phyloP scores from a whole-genome alignment of 2,888 invertebrate species.

The Dorcus parallelipipedus region DNA sequence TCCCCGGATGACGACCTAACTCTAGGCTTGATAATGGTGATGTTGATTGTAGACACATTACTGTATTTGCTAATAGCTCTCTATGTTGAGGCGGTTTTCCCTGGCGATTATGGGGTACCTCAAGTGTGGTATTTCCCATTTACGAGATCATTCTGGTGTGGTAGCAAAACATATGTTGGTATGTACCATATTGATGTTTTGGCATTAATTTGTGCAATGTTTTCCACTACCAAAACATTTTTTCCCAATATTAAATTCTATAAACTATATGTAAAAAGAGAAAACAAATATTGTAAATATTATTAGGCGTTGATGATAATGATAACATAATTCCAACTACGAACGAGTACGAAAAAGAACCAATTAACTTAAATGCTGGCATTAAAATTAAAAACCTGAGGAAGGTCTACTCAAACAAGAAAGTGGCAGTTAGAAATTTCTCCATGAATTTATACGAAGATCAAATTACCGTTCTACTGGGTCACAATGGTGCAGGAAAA shows the following conservation, averaged over 20 bases:
- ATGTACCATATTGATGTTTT: constrained; percentile 25
- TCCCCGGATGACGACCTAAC: constrained; percentile 66
- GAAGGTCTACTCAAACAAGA: constrained; percentile 59
- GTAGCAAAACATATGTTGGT: constrained; percentile 43
- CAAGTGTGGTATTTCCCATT: constrained; percentile 72
- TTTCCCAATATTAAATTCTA: not conserved
- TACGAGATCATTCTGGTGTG: constrained; percentile 52
- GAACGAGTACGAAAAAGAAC: constrained; percentile 53
- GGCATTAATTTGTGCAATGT: no score
- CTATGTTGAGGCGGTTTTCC: constrained; percentile 80
- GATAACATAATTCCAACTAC: constrained; percentile 17
- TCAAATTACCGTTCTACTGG: constrained; percentile 84
- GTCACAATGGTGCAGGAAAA: constrained; percentile 77
- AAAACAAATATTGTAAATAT: not conserved
- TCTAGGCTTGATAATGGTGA: constrained; percentile 67
- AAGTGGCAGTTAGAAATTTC: constrained; percentile 64
- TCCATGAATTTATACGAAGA: constrained; percentile 82
- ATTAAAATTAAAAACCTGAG: constrained; percentile 56
- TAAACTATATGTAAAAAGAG: not conserved
- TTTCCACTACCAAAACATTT: no score
- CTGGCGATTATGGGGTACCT: constrained; percentile 54
- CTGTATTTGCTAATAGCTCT: constrained; percentile 74
- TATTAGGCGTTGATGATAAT: constrained; percentile 19
- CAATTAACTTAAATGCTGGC: constrained; percentile 50
- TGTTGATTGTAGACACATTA: constrained; percentile 67